Evolutionary conservation across 2,888 invertebrate genomes (phyloP), one percentile per base, ranked within the genome.

Genomic region (Abrostola triplasia): DNA sequence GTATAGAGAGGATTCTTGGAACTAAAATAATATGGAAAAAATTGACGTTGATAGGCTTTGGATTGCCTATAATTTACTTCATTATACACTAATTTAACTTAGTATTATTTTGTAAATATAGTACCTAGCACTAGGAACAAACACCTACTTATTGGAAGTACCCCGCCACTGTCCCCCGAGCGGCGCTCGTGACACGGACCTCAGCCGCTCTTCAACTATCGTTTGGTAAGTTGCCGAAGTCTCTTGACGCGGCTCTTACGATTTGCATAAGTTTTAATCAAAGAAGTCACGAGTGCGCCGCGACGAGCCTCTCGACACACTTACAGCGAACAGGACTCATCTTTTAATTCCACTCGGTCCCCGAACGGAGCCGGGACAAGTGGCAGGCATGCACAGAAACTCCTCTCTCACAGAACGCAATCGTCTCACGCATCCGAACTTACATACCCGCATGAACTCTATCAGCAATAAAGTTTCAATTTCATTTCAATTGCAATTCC

Each of bases 261-360:
- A 89, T 89, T 87, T 88, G 86, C 90, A 89, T 90, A 91, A 91
- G 88, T 91, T 91, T 91, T 90, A 91, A 91, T 92, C 91, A 90
- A 90, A 89, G 88, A 89, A 89, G 85, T 88, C 88, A 64, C 42
- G 59, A 64, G 64, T 53, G 62, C 49, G 44, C n/a, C 49, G 47
- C 59, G 69, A 74, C 73, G 57, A 54, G 59, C 64, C 76, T 67
- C 82, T 85, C 76, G 77, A 79, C 83, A 81, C 73, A 76, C 75
- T 74, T 70, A 44, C 64, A 67, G 63, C 24, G 49, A 36, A 53
- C 61, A 67, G 59, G 67, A 74, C 66, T 74, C 78, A 80, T 77
- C 78, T 66, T 73, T 73, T 69, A 72, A 70, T 74, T 74, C 61
- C 67, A 61, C 53, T 68, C 48, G 35, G 67, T 49, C 47, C 54